Percentiles rank a stretch among this genome's conserved stretches.
Conservation (phyloP, 2,797 vertebrate species). For the Clarias laeviceps region DNA sequence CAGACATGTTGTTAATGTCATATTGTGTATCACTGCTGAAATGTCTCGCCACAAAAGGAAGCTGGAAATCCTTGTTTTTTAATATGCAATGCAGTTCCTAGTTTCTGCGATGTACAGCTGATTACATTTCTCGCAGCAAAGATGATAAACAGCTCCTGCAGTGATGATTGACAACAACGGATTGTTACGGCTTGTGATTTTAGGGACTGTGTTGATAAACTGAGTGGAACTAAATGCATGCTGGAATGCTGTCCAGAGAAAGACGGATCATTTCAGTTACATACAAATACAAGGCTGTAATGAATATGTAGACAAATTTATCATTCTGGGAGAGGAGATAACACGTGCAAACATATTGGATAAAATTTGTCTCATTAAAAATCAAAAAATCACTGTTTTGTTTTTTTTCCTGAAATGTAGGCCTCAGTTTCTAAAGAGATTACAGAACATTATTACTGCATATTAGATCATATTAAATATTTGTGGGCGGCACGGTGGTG, state of each 20-base stretch:
- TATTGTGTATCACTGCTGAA: not conserved
- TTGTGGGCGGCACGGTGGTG: not conserved
- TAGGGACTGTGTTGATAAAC: not conserved
- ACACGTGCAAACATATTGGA: not conserved
- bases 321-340: not conserved
- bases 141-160: not conserved
- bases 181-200: not conserved
- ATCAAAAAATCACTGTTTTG: not conserved
- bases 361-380: not conserved
- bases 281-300: not conserved
- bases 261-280: not conserved
- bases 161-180: not conserved
- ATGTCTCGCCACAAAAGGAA: not conserved
- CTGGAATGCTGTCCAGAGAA: not conserved
- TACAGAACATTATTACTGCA: not conserved
- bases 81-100: too few relatives aligned
- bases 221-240: not conserved
- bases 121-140: not conserved
- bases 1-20: not conserved
- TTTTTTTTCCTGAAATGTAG: not conserved
- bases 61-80: not conserved
- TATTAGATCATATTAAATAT: not conserved
- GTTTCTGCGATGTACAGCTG: not conserved
- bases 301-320: not conserved
- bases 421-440: not conserved